Evolutionary conservation across 2,888 invertebrate genomes (phyloP), one percentile per base, ranked within the genome.

Genomic region (Clepsis dumicolana): DNA sequence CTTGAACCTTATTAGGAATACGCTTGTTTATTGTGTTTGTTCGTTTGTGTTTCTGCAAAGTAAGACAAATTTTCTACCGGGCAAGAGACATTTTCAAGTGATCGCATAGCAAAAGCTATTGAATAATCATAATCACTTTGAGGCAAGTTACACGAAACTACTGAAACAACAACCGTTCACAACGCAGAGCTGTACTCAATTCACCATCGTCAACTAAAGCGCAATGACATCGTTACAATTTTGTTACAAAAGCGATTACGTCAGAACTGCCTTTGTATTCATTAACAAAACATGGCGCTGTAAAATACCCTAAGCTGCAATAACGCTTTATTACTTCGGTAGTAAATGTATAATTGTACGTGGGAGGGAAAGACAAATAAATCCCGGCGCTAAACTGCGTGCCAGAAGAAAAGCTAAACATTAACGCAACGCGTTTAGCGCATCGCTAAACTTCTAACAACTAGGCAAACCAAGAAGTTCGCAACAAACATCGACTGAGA

Each of bases 401-500:
- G 70, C 67, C 69, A 73, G 75, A 79, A 78, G 54, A 71, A 75
- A 76, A 76, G 71, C 71, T 67, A 73, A 76, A 74, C 75, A 73
- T 73, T 75, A 80, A 75, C 77, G 71, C 75, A 75, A 74, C 74
- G 76, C 80, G 83, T 77, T 77, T 75, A 79, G 80, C 75, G 82
- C 82, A 78, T 78, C 80, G 81, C 81, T 80, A 82, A 87, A 87
- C 85, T 88, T 82, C 76, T 82, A 87, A 86, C 83, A 84, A 86
- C 77, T 77, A 82, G 77, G 84, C 80, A 82, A 85, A 84, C 80
- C 79, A 82, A 85, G 81, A 89, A 86, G 81, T 85, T 79, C 70
- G 84, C 80, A 87, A 87, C 89, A 89, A 90, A 89, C 89, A 90
- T 88, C 88, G 86, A 88, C 88, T 86, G 86, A 86, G 86, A 88